phyloP scores from a whole-genome alignment of 2,888 invertebrate genomes.

The Macropis europaea region DNA sequence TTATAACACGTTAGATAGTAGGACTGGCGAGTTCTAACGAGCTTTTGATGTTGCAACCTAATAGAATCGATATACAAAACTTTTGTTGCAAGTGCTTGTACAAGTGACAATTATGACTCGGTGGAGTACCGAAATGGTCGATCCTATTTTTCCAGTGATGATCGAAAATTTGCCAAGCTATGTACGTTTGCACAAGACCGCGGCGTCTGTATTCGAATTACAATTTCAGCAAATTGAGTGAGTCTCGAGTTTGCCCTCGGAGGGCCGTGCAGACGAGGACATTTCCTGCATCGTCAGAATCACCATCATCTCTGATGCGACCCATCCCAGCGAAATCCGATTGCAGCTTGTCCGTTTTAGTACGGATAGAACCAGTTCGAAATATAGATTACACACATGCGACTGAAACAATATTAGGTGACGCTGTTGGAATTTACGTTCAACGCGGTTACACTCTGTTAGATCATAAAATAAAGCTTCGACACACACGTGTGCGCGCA shows the following conservation, averaged over 20 bases:
- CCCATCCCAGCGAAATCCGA: conserved; percentile 5
- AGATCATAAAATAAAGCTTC: conserved; percentile 9
- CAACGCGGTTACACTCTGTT: conserved; percentile 1
- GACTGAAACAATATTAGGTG: conserved; percentile 11
- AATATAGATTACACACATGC: conserved; percentile 25
- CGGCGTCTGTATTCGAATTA: conserved; percentile 57
- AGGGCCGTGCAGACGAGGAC: conserved; percentile 31
- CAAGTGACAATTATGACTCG: not conserved
- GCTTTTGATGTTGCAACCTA: no score
- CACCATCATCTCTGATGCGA: conserved; percentile 7
- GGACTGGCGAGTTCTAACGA: no score
- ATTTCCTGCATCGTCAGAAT: conserved; percentile 33
- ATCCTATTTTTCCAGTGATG: not conserved
- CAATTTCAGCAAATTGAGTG: conserved; percentile 56
- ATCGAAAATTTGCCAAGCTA: conserved; percentile 2
- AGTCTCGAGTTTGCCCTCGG: conserved; percentile 49
- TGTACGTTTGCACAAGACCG: not conserved
- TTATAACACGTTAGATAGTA: no score
- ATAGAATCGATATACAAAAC: not conserved
- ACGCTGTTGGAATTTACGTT: conserved; percentile 6
- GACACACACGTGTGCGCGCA: not conserved
- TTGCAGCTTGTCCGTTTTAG: conserved; percentile 2
- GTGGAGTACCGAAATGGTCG: not conserved
- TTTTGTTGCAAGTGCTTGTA: not conserved
- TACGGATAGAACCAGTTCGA: conserved; percentile 8